Evolutionary conservation across 2,888 invertebrate species (phyloP).

Genomic region (Chaitophorus viminalis): DNA sequence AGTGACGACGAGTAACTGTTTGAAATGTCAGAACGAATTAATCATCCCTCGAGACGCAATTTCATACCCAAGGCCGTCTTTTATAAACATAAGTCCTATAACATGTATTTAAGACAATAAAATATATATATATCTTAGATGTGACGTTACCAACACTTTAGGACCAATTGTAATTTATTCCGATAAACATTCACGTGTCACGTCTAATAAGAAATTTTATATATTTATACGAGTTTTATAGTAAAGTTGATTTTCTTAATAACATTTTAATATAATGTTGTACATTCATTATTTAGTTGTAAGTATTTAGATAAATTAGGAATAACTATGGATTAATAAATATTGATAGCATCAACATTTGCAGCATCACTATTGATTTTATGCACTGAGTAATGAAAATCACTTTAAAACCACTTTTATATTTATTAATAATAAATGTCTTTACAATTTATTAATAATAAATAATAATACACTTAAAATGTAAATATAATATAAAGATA

Average conservation of each 20-base stretch:
- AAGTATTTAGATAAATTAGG: too few relatives aligned
- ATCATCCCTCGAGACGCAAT: conserved; percentile 49
- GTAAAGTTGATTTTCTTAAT: not conserved
- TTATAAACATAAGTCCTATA: conserved; percentile 11
- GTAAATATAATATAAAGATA: too few relatives aligned
- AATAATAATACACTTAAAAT: too few relatives aligned
- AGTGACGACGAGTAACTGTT: conserved; percentile 30
- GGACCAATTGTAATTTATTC: not conserved
- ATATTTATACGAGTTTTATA: not conserved
- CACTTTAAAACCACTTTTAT: too few relatives aligned
- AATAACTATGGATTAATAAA: too few relatives aligned
- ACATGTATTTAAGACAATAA: not conserved
- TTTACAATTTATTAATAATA: too few relatives aligned
- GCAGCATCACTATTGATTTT: too few relatives aligned
- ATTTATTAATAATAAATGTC: too few relatives aligned
- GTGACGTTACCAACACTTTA: not conserved
- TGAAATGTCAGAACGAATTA: conserved; percentile 50
- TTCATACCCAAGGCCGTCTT: conserved; percentile 26
- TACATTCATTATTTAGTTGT: too few relatives aligned
- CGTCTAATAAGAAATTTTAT: not conserved
- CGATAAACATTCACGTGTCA: not conserved
- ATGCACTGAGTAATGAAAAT: too few relatives aligned
- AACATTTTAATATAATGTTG: not conserved
- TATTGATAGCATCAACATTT: too few relatives aligned
- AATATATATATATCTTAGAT: not conserved